Evolutionary conservation across 2,888 invertebrate species (phyloP).

Genomic region (Epistrophe eligans): DNA sequence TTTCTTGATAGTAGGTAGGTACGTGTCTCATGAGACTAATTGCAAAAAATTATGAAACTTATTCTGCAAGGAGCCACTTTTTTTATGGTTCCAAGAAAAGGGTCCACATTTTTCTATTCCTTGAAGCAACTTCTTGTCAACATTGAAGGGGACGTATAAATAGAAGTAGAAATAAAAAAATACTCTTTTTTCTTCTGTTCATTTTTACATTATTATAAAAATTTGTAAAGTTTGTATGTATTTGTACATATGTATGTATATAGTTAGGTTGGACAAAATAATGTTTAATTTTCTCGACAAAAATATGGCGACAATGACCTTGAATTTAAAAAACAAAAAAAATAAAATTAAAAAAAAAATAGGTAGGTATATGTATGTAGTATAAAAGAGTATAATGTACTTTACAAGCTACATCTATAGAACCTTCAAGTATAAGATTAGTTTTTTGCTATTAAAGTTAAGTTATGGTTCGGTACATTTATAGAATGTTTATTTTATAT

Average conservation of each 20-base stretch:
- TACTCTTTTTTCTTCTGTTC: neutral
- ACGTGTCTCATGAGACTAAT: slow-evolving; percentile 74
- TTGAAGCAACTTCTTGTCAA: slow-evolving; percentile 24
- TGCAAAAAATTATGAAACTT: slow-evolving; percentile 74
- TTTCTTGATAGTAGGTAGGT: slow-evolving; percentile 50
- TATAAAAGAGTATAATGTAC: neutral
- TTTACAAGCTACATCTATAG: neutral
- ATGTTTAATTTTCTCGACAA: slow-evolving; percentile 16
- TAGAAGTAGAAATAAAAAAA: neutral
- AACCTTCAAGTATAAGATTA: neutral
- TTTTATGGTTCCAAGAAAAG: neutral
- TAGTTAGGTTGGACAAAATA: slow-evolving; percentile 36
- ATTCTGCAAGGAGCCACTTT: slow-evolving; percentile 39
- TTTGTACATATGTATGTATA: too few relatives aligned
- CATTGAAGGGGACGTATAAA: neutral
- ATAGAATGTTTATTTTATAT: neutral
- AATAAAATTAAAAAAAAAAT: too few relatives aligned
- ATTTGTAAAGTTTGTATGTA: slow-evolving; percentile 40
- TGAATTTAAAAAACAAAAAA: neutral
- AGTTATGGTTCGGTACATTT: neutral
- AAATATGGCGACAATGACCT: slow-evolving; percentile 12
- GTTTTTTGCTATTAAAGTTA: slow-evolving; percentile 16
- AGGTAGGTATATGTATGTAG: too few relatives aligned
- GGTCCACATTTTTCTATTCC: slow-evolving; percentile 27
- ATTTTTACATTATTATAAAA: slow-evolving; percentile 64